Base-by-base conservation (phyloP, 2,113 vertebrate species). In the Lucifuga dentata region DNA sequence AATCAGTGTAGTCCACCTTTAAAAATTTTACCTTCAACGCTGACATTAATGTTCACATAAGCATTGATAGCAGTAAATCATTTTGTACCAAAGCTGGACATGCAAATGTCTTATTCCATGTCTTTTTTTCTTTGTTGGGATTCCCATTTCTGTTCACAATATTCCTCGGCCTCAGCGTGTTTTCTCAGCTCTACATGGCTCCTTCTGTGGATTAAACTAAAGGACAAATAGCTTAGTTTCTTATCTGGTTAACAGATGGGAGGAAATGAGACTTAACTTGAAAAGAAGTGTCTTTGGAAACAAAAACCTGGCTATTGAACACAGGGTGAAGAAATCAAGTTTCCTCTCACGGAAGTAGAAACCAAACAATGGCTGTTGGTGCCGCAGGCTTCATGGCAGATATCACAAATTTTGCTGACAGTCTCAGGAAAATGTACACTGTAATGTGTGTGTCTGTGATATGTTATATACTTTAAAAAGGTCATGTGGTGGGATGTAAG, bases 221-320 rank as follows among this genome's bases (percentile, higher is more conserved):
- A 48, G 57, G 10, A 40, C 35, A 51, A 17, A 56, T 5, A 35
- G 36, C 23, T 29, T 24, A 24, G 24, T 12, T n/a, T 15, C 1
- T 10, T 16, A 71, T 76, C 63, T 55, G 66, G 45, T 23, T 19
- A 29, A 45, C 69, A 72, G 80, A 66, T 85, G 69, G 49, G 64
- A 73, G 74, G 66, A 74, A 70, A 55, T 57, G 19, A 3, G 21
- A 59, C 20, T 33, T 46, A 32, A 33, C 41, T 44, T 26, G 24
- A 26, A 24, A 39, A 35, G 33, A 8, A 20, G 26, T 8, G 48
- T 17, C 8, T 20, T 43, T 5, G 16, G 46, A 68, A 70, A 40
- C 15, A 13, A 2, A 59, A 11, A 59, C 11, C 44, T 78, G 78
- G 61, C 39, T 10, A 36, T 13, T 2, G 50, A 68, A 63, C 41